These are phyloP conservation scores for Ylistrum balloti DNA, from an alignment of 1,140 invertebrate genomes.

Conservation along the genomic window DNA sequence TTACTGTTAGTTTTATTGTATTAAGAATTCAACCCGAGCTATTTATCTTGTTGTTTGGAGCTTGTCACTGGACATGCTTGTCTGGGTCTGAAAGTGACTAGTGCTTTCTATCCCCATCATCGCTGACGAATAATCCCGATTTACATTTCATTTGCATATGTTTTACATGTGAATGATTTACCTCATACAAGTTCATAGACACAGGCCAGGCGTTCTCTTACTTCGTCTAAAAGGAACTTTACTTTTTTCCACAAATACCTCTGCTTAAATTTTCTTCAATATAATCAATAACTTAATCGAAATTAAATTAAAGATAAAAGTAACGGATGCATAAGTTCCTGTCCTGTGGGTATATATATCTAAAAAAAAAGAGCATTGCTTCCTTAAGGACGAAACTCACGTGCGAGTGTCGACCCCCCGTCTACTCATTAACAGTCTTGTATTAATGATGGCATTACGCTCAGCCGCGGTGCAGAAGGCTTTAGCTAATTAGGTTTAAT, in stretches of 20 bases:
- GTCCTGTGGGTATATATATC: background rate
- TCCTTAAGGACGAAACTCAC: background rate
- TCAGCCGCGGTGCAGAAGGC: conserved; percentile 13
- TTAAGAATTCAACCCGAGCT: background rate
- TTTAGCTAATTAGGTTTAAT: conserved; percentile 32
- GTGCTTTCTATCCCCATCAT: conserved; percentile 23
- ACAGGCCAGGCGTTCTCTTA: background rate
- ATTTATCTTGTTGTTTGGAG: conserved; percentile 34
- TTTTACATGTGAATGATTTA: conserved; percentile 39
- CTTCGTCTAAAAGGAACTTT: background rate
- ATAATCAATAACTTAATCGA: background rate
- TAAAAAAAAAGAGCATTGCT: background rate
- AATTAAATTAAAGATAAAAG: background rate
- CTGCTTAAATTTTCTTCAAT: background rate
- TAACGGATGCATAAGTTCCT: background rate
- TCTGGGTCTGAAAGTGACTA: conserved; percentile 18
- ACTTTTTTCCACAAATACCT: background rate
- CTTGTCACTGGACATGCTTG: conserved; percentile 32
- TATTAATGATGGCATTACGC: conserved; percentile 12
- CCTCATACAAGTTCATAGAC: conserved; percentile 5
- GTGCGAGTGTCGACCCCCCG: background rate
- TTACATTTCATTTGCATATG: conserved; percentile 20
- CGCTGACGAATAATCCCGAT: conserved; percentile 16
- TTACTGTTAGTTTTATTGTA: background rate
- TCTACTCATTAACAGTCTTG: background rate